Base-by-base conservation (phyloP, 2,888 invertebrate genomes). In the Prosopocoilus inquinatus region DNA sequence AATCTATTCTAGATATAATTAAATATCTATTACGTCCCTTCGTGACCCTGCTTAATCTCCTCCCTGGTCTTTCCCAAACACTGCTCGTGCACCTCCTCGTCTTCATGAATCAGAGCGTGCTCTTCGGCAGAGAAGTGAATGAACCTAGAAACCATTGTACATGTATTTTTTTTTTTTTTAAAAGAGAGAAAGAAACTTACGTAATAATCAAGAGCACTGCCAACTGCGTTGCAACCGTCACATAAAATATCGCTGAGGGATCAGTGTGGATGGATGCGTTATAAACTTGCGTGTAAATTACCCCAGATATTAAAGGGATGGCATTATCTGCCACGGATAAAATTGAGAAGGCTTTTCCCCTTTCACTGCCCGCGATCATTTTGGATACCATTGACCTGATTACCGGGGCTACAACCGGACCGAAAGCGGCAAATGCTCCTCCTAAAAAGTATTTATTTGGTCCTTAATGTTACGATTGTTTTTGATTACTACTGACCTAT, bases 331-430 rank as follows among this genome's bases (percentile, higher is more conserved):
- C 90, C 0, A 90, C 90, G 0, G 90, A 85, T 5, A 92, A 77
- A 59, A 91, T 79, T 0, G 91, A 87, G 70, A 89, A 90, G 1
- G 88, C 85, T 71, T 89, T 90, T 32, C 88, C 92, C 77, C 90
- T 82, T 70, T 92, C 91, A 35, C 83, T 78, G 1, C 82, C 75
- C 0, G 87, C 82, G 28, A 91, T 83, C 16, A 90, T 80, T 77
- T 92, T 92, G 0, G 91, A 91, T 1, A 88, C 85, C 82, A 91
- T 87, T 0, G 91, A 88, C n/a, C 92, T 81, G 55, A 92, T 81
- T 53, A 90, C 85, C 0, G 91, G 90, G 0, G 88, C 89, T 0
- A 90, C 88, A 46, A 88, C 83, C 0, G 91, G 91, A 0, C 91
- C 91, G 16, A 90, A 77, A n/a, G 88, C 85, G 7, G 89, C 88